A percentile compares a stretch with the other conserved stretches of the same genome.
phyloP scores from a whole-genome alignment of 1,140 invertebrate species.

The Lutraria rhynchaena region DNA sequence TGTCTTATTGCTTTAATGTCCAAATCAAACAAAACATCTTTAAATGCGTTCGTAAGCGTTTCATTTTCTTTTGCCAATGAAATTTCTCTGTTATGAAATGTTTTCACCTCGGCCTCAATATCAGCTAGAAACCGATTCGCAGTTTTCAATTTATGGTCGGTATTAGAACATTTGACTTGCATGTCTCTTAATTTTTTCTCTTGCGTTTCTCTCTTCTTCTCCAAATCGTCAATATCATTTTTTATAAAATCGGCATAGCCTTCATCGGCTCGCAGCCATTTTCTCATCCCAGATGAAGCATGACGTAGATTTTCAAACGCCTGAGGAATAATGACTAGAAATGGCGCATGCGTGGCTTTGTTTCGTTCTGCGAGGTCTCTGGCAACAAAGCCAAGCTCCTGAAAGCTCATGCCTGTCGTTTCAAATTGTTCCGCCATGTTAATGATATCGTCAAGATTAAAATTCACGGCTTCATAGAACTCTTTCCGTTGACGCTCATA shows the following conservation, averaged over 20 bases:
- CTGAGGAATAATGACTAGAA: slow-evolving; percentile 71
- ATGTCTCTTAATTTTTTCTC: slow-evolving; percentile 53
- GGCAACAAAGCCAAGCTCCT: slow-evolving; percentile 64
- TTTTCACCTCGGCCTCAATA: slow-evolving; percentile 59
- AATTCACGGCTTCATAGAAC: slow-evolving; percentile 60
- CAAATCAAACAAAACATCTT: slow-evolving; percentile 66
- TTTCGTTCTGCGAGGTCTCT: slow-evolving; percentile 62
- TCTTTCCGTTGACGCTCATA: slow-evolving; percentile 72
- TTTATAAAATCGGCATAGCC: slow-evolving; percentile 67
- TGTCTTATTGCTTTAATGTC: slow-evolving; percentile 68
- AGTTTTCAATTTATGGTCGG: slow-evolving; percentile 69
- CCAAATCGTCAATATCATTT: slow-evolving; percentile 68
- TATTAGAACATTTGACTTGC: slow-evolving; percentile 63
- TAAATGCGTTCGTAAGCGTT: slow-evolving; percentile 51
- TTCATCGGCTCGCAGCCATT: slow-evolving; percentile 71
- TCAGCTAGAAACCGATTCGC: slow-evolving; percentile 58
- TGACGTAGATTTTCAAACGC: slow-evolving; percentile 70
- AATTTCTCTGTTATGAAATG: slow-evolving; percentile 58
- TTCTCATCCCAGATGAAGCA: slow-evolving; percentile 64
- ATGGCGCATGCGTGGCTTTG: slow-evolving; percentile 62
- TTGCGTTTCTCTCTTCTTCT: slow-evolving; percentile 60
- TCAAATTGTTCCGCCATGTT: slow-evolving; percentile 68
- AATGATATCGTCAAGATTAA: slow-evolving; percentile 62
- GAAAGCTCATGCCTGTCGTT: slow-evolving; percentile 60
- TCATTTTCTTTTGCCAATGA: slow-evolving; percentile 58